Conservation (phyloP, 2,797 vertebrate species). For the Tokudaia tokunoshimensis region DNA sequence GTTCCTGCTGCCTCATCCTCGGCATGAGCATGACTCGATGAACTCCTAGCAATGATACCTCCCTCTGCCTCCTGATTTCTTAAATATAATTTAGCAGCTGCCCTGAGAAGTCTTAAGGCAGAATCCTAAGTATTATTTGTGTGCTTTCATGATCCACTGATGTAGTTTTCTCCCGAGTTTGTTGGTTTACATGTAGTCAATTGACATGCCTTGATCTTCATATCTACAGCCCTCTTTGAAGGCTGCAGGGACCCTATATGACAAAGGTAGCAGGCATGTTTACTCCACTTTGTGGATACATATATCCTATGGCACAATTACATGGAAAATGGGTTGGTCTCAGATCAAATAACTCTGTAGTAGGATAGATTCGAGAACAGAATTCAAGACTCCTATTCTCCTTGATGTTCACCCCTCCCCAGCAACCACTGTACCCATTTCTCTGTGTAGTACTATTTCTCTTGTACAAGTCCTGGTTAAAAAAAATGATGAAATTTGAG, state of each 20-base stretch:
- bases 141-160: neutral
- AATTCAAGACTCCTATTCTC: neutral
- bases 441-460: neutral
- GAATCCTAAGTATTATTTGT: neutral
- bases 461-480: neutral
- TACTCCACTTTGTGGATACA: neutral
- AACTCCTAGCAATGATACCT: neutral
- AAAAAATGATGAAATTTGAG: neutral
- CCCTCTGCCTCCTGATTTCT: neutral
- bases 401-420: too few relatives aligned
- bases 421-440: too few relatives aligned
- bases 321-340: neutral
- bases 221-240: neutral
- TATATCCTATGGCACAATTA: neutral
- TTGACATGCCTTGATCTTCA: neutral
- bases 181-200: neutral
- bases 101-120: neutral
- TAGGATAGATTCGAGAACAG: neutral
- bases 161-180: fast-evolving
- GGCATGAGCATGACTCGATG: neutral
- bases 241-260: too few relatives aligned
- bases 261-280: neutral
- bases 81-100: neutral
- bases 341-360: neutral
- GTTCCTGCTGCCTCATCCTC: neutral